Evolutionary conservation across 1,140 invertebrate species (phyloP).

Genomic region (Homalodisca vitripennis): DNA sequence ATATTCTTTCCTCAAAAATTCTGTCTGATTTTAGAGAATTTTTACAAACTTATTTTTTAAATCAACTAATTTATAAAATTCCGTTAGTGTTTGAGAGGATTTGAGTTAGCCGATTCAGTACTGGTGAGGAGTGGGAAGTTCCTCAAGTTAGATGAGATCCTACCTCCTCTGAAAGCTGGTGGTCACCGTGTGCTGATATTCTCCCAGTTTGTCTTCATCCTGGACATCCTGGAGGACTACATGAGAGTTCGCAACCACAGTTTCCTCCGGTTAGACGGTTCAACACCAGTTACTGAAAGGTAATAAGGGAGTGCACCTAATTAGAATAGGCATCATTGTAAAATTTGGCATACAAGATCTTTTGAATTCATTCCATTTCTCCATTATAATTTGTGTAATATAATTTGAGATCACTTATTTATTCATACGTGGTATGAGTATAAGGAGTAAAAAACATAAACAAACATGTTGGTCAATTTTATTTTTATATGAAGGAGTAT

Average conservation of each 20-base stretch:
- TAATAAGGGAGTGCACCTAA: too few species aligned
- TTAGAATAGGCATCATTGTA: too few species aligned
- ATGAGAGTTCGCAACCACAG: slow-evolving; percentile 66
- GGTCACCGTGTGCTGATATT: slow-evolving; percentile 86
- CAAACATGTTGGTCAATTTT: too few species aligned
- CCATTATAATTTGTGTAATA: too few species aligned
- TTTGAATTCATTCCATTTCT: too few species aligned
- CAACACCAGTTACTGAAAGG: slow-evolving; percentile 74
- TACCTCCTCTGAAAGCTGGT: slow-evolving; percentile 67
- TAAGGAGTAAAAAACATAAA: too few species aligned
- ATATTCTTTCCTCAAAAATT: neutral
- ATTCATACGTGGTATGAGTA: too few species aligned
- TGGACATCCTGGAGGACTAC: slow-evolving; percentile 89
- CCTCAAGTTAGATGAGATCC: slow-evolving; percentile 71
- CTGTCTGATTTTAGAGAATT: neutral
- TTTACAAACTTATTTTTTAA: neutral
- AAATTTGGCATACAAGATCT: too few species aligned
- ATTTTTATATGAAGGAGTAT: too few species aligned
- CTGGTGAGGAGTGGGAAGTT: slow-evolving; percentile 85
- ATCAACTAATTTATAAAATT: too few species aligned
- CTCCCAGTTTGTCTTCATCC: slow-evolving; percentile 92
- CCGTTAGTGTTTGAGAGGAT: slow-evolving; percentile 40
- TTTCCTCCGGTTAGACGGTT: slow-evolving; percentile 83
- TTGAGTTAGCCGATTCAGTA: slow-evolving; percentile 65
- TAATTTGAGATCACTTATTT: too few species aligned